Evolutionary conservation across 2,113 vertebrate species (phyloP).

Genomic region (Bettongia penicillata): DNA sequence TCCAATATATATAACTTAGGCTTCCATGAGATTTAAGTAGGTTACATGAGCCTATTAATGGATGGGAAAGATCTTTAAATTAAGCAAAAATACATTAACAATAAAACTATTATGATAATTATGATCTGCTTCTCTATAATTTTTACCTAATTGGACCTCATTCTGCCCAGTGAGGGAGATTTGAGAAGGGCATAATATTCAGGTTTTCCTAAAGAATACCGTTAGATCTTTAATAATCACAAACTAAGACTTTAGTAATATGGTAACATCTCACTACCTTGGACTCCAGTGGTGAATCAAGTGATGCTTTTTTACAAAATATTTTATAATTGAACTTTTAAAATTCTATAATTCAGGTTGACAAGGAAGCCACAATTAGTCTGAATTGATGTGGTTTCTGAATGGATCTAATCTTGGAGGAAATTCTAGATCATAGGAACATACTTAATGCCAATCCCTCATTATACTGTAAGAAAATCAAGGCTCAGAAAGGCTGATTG

Average conservation of each 20-base stretch:
- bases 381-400: background rate
- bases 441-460: too few relatives aligned
- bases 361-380: background rate
- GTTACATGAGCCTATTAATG: too few relatives aligned
- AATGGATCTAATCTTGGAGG: too few relatives aligned
- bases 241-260: background rate
- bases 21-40: too few relatives aligned
- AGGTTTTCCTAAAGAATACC: background rate
- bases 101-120: background rate
- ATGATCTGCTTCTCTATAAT: background rate
- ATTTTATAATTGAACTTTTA: constrained; percentile 1
- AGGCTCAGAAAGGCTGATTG: too few relatives aligned
- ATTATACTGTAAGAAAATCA: too few relatives aligned
- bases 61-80: too few relatives aligned
- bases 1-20: too few relatives aligned
- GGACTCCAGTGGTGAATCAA: background rate
- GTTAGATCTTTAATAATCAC: background rate
- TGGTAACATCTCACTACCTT: background rate
- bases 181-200: background rate
- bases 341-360: background rate
- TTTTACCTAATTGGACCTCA: background rate
- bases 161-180: background rate
- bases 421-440: too few relatives aligned
- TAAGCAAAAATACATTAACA: too few relatives aligned
- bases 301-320: background rate